These are phyloP conservation scores for Tamias sibiricus DNA, from an alignment of 2,113 vertebrate genomes.

Conservation along the genomic window DNA sequence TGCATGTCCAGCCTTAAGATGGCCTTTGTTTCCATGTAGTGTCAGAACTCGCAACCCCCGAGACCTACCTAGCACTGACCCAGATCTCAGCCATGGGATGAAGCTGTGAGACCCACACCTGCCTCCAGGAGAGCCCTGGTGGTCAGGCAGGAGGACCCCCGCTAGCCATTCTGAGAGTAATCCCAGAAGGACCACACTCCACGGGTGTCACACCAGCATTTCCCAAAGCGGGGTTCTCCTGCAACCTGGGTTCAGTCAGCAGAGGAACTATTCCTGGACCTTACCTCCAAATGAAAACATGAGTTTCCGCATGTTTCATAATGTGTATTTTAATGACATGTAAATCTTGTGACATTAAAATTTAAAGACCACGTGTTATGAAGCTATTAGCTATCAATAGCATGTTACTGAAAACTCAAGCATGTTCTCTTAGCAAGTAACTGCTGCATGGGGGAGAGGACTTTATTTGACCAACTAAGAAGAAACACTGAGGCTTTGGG, in stretches of 20 bases:
- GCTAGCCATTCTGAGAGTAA: background rate
- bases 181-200: background rate
- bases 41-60: background rate
- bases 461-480: background rate
- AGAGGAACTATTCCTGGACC: background rate
- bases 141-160: too few relatives aligned
- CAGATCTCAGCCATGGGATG: background rate
- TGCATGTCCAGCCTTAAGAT: background rate
- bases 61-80: background rate
- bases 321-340: background rate
- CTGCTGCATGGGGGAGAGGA: background rate
- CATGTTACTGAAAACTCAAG: background rate
- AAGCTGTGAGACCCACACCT: background rate
- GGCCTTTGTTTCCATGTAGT: background rate
- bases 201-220: background rate
- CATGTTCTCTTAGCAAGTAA: background rate
- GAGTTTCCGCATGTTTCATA: background rate
- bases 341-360: slow-evolving; percentile 28
- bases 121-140: background rate
- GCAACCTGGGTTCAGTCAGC: too few relatives aligned
- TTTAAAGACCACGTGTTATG: background rate
- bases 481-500: background rate
- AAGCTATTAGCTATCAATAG: background rate
- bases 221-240: background rate
- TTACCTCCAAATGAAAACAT: background rate